Evolutionary conservation across 2,113 vertebrate species (phyloP), one percentile per base, ranked within the genome.

Genomic region (Bungarus multicinctus): DNA sequence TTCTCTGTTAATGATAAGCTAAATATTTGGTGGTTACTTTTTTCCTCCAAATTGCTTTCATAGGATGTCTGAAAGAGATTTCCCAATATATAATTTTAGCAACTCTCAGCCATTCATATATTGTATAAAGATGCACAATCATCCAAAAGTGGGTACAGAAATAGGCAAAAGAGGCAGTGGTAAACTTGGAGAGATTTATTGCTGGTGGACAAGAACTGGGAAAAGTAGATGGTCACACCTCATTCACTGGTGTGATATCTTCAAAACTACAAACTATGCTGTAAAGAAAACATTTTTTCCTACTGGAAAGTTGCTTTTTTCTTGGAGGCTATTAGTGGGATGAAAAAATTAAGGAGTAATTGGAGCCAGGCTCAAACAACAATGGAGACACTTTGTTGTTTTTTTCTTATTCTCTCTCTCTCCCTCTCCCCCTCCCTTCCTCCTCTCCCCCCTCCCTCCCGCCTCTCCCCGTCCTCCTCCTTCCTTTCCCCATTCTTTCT

Each of bases 371-470:
- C 30, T 69, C 30, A 34, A 18, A 69, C 30, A n/a, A 14, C 12
- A 3, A 14, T 69, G 12, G 64, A 69, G 30, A 74, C 4, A 1
- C 14, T 64, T 64, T n/a, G 0, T n/a, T n/a, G 16, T 60, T 64
- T n/a, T 1, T n/a, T n/a, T 34, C 64, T 64, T 14, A 9, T 60
- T 64, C 30, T 64, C 11, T 14, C 27, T 12, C 10, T 30, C 60
- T 64, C 27, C 9, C 22, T 7, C 0, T 4, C 0, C 60, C 9
- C 25, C 0, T 1, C 0, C 60, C 3, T 4, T 2, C 64, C 16
- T 14, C 2, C 30, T 3, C 12, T 10, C 10, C 12, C 4, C 11
- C 3, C 4, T 0, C 16, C 3, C 3, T 11, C 27, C 47, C n/a
- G n/a, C 10, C 12, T 10, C 10, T 16, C 4, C 11, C 3, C 4